A percentile compares a stretch with the other conserved stretches of the same genome.
phyloP scores from a whole-genome alignment of 2,888 invertebrate species.

The Xestia rhomboidea region DNA sequence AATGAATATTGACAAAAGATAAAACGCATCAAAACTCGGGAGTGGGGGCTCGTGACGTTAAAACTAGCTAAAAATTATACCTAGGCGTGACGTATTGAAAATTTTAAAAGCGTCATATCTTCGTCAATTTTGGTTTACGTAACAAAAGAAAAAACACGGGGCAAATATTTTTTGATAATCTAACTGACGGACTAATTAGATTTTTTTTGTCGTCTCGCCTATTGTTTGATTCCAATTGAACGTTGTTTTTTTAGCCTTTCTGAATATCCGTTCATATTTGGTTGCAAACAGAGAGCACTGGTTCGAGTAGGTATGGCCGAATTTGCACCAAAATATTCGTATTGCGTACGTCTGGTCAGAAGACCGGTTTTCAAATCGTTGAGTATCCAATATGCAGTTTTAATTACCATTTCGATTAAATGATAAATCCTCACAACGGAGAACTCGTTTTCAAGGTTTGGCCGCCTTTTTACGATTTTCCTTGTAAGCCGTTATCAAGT shows the following conservation, averaged over 20 bases:
- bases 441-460: slow-evolving; percentile 30
- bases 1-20: too few species aligned
- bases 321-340: not conserved
- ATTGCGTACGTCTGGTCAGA: not conserved
- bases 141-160: too few species aligned
- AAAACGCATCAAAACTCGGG: too few species aligned
- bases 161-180: too few species aligned
- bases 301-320: not conserved
- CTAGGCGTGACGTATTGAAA: too few species aligned
- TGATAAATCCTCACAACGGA: not conserved
- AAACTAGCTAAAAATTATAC: too few species aligned
- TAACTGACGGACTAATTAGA: too few species aligned
- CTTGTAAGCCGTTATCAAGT: slow-evolving; percentile 24
- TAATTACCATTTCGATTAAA: not conserved
- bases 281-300: not conserved
- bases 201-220: too few species aligned
- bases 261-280: not conserved
- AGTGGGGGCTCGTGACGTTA: too few species aligned
- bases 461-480: slow-evolving; percentile 26
- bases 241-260: not conserved
- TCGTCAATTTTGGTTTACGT: too few species aligned
- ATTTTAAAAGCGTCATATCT: too few species aligned
- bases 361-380: slow-evolving; percentile 1
- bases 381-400: not conserved
- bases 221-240: not conserved